phyloP scores from a whole-genome alignment of 2,113 vertebrate genomes.

The Pollachius pollachius region DNA sequence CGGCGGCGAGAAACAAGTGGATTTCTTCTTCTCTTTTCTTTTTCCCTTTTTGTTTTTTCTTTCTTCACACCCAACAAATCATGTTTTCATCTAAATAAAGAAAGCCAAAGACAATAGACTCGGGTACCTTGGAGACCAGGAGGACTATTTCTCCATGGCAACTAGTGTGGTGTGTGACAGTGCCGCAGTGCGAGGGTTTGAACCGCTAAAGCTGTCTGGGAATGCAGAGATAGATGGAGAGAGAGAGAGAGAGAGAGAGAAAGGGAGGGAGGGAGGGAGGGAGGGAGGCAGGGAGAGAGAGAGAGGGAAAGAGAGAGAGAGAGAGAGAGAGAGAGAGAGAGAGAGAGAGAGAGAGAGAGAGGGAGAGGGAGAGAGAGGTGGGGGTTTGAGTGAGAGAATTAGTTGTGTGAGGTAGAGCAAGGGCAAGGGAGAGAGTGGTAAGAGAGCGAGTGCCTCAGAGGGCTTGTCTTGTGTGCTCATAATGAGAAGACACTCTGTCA shows the following conservation, averaged over 20 bases:
- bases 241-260: constrained; percentile 30
- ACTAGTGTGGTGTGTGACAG: constrained; percentile 74
- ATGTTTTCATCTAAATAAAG: constrained; percentile 82
- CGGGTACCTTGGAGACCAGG: constrained; percentile 81
- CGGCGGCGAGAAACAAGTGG: constrained; percentile 54
- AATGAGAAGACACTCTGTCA: constrained; percentile 73
- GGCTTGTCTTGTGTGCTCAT: constrained; percentile 51
- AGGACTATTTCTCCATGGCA: constrained; percentile 82
- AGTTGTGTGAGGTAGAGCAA: constrained; percentile 26
- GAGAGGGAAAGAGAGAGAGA: too few species aligned
- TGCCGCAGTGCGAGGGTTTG: constrained; percentile 72
- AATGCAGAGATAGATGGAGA: constrained; percentile 51
- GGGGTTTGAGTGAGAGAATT: neutral
- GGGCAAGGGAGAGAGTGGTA: constrained; percentile 21
- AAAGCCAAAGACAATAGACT: constrained; percentile 78
- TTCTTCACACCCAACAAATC: constrained; percentile 62
- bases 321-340: too few species aligned
- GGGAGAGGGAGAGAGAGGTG: too few species aligned
- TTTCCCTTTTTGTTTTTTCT: too few species aligned
- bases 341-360: too few species aligned
- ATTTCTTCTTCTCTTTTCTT: constrained; percentile 57
- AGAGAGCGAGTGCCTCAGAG: neutral
- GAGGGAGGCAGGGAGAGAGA: too few species aligned
- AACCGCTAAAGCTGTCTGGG: constrained; percentile 73
- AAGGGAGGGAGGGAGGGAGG: neutral